Evolutionary conservation across 2,888 invertebrate species (phyloP), one percentile per base, ranked within the genome.

Genomic region (Chelonus formosanus): DNA sequence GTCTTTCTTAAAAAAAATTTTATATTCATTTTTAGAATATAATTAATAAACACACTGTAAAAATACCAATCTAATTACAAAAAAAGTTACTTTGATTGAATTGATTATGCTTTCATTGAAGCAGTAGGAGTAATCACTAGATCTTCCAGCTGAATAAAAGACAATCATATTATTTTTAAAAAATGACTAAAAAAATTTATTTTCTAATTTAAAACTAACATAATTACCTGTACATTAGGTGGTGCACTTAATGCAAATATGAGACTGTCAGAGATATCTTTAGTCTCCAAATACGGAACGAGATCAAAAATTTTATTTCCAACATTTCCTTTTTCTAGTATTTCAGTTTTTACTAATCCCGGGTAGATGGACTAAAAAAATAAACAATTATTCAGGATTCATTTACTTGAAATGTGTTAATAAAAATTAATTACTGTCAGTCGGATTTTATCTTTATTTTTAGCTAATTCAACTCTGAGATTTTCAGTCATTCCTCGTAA

Each of bases 281-380:
- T 77, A 1, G 84, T 75, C 70, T 84, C 73, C 63, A 86, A 74
- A 8, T 57, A 50, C 10, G 70, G 69, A 31, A 59, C 45, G 56
- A 5, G 59, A 36, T 55, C 70, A 65, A 40, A 75, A 71, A 70
- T 53, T 56, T 63, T 59, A 67, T 67, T 50, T 62, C 61, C 70
- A 60, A 64, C 43, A 45, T 53, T 68, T n/a, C 56, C 53, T 2
- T 70, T 56, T 68, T 68, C 68, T 69, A 82, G 84, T 67, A 87
- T 85, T 65, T 87, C 86, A 0, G 89, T 89, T 61, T 85, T 85
- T 44, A 90, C 89, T 74, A 89, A 78, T 5, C 90, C 91, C 0
- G 90, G 90, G 54, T 88, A 88, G 57, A 91, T 84, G 72, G 88
- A 89, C 91, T 90, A 73, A 78, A 1, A 5, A 4, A 56, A 59